Percentiles rank a stretch among this genome's conserved stretches.
Conservation (phyloP, 2,113 vertebrate species). For the Urocolius indicus region DNA sequence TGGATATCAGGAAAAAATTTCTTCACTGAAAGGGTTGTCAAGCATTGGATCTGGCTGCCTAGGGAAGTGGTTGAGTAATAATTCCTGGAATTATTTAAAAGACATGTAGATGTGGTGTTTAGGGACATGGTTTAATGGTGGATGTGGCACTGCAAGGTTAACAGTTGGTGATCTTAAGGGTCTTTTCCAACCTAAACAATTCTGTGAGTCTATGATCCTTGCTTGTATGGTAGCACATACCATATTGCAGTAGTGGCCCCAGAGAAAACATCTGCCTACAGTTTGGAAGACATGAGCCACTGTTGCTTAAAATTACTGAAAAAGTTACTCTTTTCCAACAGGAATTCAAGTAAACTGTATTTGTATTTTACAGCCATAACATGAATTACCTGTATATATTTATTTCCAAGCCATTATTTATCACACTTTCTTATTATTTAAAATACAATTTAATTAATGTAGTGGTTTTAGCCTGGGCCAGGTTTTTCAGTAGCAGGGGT, state of each 20-base stretch:
- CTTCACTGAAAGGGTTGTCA: no score
- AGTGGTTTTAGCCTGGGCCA: no score
- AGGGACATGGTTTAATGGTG: no score
- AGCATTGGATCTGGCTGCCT: no score
- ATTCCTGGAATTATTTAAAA: no score
- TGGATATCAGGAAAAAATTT: no score
- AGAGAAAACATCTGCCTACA: background rate
- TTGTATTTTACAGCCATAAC: background rate
- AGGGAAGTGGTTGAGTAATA: no score
- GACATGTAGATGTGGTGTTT: no score
- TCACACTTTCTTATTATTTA: background rate
- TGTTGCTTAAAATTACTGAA: background rate
- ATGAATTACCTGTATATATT: background rate
- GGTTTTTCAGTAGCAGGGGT: no score
- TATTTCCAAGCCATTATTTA: background rate
- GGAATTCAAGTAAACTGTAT: background rate
- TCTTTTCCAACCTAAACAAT: no score
- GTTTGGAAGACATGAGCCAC: background rate
- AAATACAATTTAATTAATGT: background rate
- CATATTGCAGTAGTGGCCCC: background rate
- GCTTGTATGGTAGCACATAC: background rate
- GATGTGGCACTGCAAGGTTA: no score
- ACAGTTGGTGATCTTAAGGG: no score
- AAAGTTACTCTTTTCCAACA: background rate
- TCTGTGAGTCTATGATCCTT: background rate